Base-by-base conservation (phyloP, 2,113 vertebrate genomes). In the Anhinga rufa region DNA sequence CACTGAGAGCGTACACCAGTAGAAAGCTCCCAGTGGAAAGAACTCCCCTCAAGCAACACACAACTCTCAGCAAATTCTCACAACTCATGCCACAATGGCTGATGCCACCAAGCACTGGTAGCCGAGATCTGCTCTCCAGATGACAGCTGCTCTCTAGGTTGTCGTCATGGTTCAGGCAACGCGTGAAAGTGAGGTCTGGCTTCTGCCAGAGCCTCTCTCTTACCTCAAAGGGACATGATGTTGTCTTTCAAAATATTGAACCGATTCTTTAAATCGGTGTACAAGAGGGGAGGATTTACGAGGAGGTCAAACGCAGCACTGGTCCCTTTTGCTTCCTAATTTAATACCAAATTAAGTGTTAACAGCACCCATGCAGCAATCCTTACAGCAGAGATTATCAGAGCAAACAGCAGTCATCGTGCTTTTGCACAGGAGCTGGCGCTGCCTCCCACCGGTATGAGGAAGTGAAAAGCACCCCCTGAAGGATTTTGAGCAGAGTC, bases 1-100 rank as follows among this genome's bases (percentile, higher is more conserved):
- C 21, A 9, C 10, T 10, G 49, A 46, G 15, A 86, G 34, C 0
- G 2, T 4, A 31, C 16, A 32, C 51, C 34, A 24, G 57, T 0
- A 17, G 34, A 52, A 79, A 81, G 51, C 7, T 66, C 48, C 26
- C 26, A 57, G 10, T 17, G 25, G 77, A 49, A 55, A 81, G 42
- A 75, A 75, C 61, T 78, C 40, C 61, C 52, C 22, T 46, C 14
- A 48, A 88, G 28, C 18, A 81, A 26, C 42, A 51, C 14, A 2
- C 8, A 78, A 34, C 68, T 64, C 60, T 40, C 68, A 55, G 71
- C 64, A 32, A n/a, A 16, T 76, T 62, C 54, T 83, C 66, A 57
- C 49, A 82, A 54, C 60, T 86, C 10, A 1, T 0, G 11, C 54
- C 82, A 76, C 54, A 66, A 57, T 4, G 29, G 74, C 7, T 49